Base-by-base conservation (phyloP, 1,140 invertebrate species). In the Lepeophtheirus salmonis region DNA sequence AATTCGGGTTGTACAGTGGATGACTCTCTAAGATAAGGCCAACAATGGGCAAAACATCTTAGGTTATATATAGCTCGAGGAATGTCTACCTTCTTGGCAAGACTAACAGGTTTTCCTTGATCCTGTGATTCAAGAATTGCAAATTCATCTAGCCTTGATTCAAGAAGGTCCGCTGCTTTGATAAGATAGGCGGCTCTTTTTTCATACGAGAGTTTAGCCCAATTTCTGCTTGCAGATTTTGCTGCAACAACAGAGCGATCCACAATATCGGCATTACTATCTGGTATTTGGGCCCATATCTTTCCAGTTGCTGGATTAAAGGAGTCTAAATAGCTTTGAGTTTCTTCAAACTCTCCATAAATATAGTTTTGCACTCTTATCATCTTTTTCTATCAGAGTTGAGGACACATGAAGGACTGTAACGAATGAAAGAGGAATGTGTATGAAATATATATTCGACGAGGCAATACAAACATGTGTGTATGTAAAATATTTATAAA, bases 21-120 rank as follows among this genome's bases (percentile, higher is more conserved):
- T 14, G 57, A 69, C 60, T 2, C 21, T 2, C n/a, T 23, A 12
- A 59, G 22, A 64, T 14, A 72, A 20, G 17, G 21, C 48, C 48
- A 50, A 51, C 70, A 68, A 6, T 74, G 68, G 2, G 77, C 79
- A 70, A 78, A 80, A 64, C 74, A 71, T 62, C 77, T 68, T 61
- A 80, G 74, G 64, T 80, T 80, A 53, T 74, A 67, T 16, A 77
- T 70, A 51, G 74, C 75, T 62, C 78, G 69, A 2, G 78, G 77
- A 62, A 80, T 78, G 63, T 80, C 78, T 17, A 78, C 65, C 23
- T 62, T 67, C 51, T 66, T 72, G 2, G 78, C 71, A 48, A 78
- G 65, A 68, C 68, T 72, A 2, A 80, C 61, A 2, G 78, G 75
- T 65, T 80, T 80, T 1, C 78, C 78, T 67, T 80, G 77, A 66